A percentile compares a stretch with the other conserved stretches of the same genome.
These are phyloP conservation scores for Zaprionus taronus DNA, from an alignment of 1,140 invertebrate genomes.

Conservation along the genomic window DNA sequence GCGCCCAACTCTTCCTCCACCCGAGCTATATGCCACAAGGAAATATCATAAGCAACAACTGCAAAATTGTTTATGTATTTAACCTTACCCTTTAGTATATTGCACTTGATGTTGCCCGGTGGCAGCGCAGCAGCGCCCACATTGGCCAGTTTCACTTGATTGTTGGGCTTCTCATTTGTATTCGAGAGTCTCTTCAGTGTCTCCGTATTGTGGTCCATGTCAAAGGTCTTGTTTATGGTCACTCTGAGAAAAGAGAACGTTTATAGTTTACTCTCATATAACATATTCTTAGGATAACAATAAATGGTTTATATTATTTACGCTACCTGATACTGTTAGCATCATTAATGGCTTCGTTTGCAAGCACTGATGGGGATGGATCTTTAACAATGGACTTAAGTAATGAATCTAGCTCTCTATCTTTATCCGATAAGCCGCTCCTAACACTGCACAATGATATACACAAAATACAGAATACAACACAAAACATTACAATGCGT, in stretches of 20 bases:
- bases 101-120: constrained; percentile 96
- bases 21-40: constrained; percentile 82
- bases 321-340: constrained; percentile 84
- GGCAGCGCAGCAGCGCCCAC: constrained; percentile 89
- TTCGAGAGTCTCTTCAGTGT: constrained; percentile 85
- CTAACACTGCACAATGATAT: constrained; percentile 85
- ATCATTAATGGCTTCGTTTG: constrained; percentile 85
- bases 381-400: constrained; percentile 87
- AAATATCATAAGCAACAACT: constrained; percentile 4
- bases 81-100: constrained; percentile 93
- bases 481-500: constrained; percentile 59
- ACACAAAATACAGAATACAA: constrained; percentile 56
- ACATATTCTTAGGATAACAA: not conserved
- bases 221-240: constrained; percentile 86
- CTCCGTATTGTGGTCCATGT: constrained; percentile 87
- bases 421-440: constrained; percentile 85
- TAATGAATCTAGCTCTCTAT: constrained; percentile 86
- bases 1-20: constrained; percentile 87
- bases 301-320: constrained; percentile 38
- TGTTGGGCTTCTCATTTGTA: constrained; percentile 88
- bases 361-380: constrained; percentile 85
- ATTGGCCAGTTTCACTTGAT: constrained; percentile 87
- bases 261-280: constrained; percentile 2
- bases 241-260: constrained; percentile 81
- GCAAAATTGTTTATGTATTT: not conserved